These are phyloP conservation scores for Lithophane semibrunnea DNA, from an alignment of 2,888 invertebrate genomes.

Conservation along the genomic window DNA sequence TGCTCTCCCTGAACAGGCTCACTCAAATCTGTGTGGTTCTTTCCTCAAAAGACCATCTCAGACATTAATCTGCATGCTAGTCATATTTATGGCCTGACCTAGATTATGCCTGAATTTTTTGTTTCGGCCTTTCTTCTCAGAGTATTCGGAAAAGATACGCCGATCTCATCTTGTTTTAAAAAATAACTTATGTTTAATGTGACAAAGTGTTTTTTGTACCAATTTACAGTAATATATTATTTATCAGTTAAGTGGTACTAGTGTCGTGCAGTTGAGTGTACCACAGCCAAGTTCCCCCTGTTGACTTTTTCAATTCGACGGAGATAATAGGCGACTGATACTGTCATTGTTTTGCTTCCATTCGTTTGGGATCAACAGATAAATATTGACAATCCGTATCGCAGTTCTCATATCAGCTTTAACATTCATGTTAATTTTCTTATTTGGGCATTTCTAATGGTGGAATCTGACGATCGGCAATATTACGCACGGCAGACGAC, in stretches of 20 bases:
- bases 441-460: slow-evolving; percentile 1
- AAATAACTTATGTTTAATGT: too few relatives aligned
- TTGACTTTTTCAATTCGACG: slow-evolving; percentile 51
- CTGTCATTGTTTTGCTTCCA: slow-evolving; percentile 42
- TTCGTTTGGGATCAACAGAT: slow-evolving; percentile 39
- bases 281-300: slow-evolving; percentile 18
- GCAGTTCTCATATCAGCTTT: slow-evolving; percentile 26
- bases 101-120: not conserved
- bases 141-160: not conserved
- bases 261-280: not conserved
- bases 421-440: slow-evolving; percentile 27
- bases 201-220: not conserved
- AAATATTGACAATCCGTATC: slow-evolving; percentile 47
- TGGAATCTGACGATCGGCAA: too few relatives aligned
- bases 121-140: not conserved
- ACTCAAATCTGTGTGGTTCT: not conserved
- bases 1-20: not conserved
- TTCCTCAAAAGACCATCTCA: not conserved
- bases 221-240: not conserved
- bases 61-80: not conserved
- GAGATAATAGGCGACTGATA: slow-evolving; percentile 54
- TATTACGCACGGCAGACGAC: too few relatives aligned
- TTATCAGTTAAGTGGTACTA: not conserved
- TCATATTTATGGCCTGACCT: too few relatives aligned
- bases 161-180: not conserved